A percentile compares a stretch with the other conserved stretches of the same genome.
These are phyloP conservation scores for Limnodromus scolopaceus DNA, from an alignment of 2,797 vertebrate genomes.

Conservation along the genomic window DNA sequence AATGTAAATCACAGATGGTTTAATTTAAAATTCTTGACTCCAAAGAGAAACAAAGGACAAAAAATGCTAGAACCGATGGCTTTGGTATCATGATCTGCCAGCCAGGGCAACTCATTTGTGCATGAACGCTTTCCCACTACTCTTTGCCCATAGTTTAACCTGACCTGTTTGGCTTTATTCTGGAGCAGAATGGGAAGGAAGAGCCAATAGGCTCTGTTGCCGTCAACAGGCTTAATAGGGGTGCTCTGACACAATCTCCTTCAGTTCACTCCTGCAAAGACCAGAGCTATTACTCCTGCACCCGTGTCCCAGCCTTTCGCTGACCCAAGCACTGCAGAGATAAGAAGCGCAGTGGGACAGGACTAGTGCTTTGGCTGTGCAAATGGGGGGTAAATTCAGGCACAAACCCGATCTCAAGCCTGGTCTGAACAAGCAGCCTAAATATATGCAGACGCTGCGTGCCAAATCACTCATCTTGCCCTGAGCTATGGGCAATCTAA, in stretches of 20 bases:
- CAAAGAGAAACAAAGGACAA: neutral
- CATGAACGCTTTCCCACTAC: neutral
- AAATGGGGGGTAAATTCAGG: neutral
- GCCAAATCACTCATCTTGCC: neutral
- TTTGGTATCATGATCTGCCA: neutral
- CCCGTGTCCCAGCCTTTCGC: neutral
- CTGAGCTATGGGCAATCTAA: neutral
- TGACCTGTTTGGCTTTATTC: neutral
- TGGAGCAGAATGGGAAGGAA: neutral
- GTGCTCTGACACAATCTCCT: neutral
- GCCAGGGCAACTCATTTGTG: neutral
- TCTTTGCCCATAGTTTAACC: neutral
- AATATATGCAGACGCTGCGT: neutral
- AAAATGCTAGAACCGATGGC: accelerated
- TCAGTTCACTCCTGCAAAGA: neutral
- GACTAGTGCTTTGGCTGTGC: neutral
- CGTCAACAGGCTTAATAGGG: neutral
- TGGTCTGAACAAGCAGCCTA: neutral
- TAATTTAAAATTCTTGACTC: neutral
- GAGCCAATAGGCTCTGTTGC: neutral
- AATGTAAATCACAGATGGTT: neutral
- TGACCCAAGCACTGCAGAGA: neutral
- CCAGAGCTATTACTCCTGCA: neutral
- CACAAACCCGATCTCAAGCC: neutral
- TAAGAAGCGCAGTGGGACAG: neutral